phyloP scores from a whole-genome alignment of 2,113 vertebrate genomes.

The Callospermophilus lateralis region DNA sequence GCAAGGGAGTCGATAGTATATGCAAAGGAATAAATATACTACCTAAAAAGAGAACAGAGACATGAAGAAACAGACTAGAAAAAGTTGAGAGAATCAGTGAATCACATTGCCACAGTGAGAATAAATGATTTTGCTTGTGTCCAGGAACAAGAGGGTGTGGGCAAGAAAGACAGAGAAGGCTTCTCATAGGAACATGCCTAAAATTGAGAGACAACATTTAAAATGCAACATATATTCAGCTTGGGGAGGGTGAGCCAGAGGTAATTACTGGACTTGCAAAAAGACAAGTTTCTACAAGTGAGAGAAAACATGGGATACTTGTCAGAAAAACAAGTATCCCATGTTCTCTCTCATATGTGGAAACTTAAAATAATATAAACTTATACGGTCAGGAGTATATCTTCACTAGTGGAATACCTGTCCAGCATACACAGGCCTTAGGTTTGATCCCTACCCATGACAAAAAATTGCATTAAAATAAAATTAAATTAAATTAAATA shows the following conservation, averaged over 20 bases:
- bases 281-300: no score
- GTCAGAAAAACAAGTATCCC: no score
- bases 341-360: no score
- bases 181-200: background rate
- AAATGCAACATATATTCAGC: background rate
- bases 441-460: background rate
- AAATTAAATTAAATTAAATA: background rate
- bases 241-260: background rate
- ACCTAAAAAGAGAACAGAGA: background rate
- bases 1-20: background rate
- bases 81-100: background rate
- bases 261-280: background rate
- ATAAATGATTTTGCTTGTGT: background rate
- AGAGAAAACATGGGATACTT: no score
- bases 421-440: background rate
- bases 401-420: background rate
- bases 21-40: background rate
- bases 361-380: background rate
- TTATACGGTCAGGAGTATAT: background rate
- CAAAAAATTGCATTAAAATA: background rate
- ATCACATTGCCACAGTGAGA: background rate
- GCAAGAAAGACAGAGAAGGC: background rate
- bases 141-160: background rate
- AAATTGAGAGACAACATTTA: background rate
- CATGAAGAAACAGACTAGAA: background rate